These are phyloP conservation scores for Lepilemur septentrionalis DNA, from an alignment of 2,797 vertebrate genomes.

Conservation along the genomic window DNA sequence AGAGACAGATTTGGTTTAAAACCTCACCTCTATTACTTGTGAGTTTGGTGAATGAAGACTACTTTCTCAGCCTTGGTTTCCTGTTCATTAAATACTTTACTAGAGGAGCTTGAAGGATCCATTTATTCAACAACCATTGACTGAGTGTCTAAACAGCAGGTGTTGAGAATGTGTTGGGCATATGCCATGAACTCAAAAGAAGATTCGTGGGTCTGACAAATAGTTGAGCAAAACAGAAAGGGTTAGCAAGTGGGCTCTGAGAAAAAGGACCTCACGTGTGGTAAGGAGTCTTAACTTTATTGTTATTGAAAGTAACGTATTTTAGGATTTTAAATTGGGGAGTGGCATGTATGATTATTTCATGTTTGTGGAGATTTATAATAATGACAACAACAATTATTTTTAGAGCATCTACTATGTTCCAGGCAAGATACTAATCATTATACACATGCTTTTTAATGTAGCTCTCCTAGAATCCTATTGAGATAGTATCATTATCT, in stretches of 20 bases:
- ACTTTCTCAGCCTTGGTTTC: neutral
- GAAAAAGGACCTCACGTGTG: neutral
- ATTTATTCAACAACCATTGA: neutral
- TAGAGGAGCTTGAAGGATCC: neutral
- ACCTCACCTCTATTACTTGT: neutral
- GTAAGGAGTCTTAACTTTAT: neutral
- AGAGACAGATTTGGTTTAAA: neutral
- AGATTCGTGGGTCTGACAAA: neutral
- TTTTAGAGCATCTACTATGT: neutral
- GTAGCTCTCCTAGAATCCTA: neutral
- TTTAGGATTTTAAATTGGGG: neutral
- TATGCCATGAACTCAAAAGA: neutral
- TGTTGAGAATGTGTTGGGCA: neutral
- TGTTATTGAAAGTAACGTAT: neutral
- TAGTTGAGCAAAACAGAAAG: neutral
- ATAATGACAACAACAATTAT: neutral
- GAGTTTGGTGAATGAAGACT: neutral
- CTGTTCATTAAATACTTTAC: neutral
- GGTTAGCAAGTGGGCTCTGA: neutral
- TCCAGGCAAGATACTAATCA: neutral
- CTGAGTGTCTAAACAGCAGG: neutral
- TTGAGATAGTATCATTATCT: neutral
- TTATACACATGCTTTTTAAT: neutral
- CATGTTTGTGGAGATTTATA: neutral
- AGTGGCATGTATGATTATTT: neutral